Conservation (phyloP, 2,797 vertebrate genomes). For the Sardinella longiceps region DNA sequence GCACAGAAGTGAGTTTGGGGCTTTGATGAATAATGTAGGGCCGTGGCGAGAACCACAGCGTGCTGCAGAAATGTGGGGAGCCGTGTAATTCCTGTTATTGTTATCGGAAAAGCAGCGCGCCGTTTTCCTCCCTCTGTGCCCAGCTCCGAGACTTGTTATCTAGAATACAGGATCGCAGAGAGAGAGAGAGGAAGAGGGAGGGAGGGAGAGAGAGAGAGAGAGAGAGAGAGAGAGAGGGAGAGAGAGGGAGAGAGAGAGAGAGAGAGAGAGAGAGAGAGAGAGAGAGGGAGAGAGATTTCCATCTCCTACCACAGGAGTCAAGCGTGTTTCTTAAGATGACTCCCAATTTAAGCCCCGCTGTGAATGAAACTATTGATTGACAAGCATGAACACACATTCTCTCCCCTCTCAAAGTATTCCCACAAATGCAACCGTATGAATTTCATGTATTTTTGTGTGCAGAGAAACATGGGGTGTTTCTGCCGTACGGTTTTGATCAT, state of each 20-base stretch:
- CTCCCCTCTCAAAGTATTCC: not conserved
- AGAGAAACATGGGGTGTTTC: not conserved
- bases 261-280: not conserved
- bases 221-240: not conserved
- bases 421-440: not conserved
- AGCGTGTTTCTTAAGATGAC: conserved; percentile 2
- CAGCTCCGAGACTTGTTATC: not conserved
- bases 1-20: conserved; percentile 52
- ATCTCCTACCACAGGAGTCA: not conserved
- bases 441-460: not conserved
- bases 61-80: conserved; percentile 13
- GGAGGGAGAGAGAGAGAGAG: not conserved
- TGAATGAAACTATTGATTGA: not conserved
- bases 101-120: conserved; percentile 38
- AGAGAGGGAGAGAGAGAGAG: not conserved
- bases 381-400: not conserved
- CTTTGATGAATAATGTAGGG: conserved; percentile 63
- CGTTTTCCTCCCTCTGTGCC: not conserved
- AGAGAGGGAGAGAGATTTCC: not conserved
- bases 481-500: conserved; percentile 22
- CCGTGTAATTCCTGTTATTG: conserved; percentile 58
- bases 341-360: not conserved
- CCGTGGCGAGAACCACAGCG: not conserved
- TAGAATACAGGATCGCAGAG: not conserved
- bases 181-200: not conserved